A percentile compares a stretch with the other conserved stretches of the same genome.
phyloP scores from a whole-genome alignment of 2,888 invertebrate genomes.

The Phyllotreta striolata region DNA sequence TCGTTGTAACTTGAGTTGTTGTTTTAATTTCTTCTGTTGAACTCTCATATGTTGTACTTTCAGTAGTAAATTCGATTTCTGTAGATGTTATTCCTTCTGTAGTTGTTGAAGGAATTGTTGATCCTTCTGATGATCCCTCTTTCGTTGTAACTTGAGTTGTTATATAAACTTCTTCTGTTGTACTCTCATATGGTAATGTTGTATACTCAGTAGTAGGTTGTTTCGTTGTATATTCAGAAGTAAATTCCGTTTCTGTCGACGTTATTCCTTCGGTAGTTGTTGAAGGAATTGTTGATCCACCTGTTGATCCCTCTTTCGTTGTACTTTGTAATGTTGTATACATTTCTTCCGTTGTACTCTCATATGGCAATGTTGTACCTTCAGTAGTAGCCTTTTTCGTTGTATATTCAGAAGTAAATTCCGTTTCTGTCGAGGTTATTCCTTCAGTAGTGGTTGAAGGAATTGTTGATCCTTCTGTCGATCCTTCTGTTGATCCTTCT shows the following conservation, averaged over 20 bases:
- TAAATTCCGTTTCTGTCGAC: constrained; percentile 10
- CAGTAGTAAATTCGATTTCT: constrained; percentile 2
- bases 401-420: not conserved
- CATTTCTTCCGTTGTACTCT: constrained; percentile 34
- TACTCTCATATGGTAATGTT: not conserved
- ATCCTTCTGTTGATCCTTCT: not conserved
- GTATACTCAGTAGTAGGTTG: constrained; percentile 24
- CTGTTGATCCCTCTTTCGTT: not conserved
- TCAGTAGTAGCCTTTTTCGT: not conserved
- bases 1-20: too few relatives aligned
- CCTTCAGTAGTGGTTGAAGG: not conserved
- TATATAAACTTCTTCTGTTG: not conserved
- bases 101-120: constrained; percentile 24
- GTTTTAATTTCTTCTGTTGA: too few relatives aligned
- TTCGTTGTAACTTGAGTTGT: constrained; percentile 6
- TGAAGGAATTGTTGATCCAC: constrained; percentile 2
- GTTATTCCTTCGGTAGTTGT: not conserved
- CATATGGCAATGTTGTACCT: constrained; percentile 19
- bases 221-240: constrained; percentile 6
- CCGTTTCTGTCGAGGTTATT: not conserved
- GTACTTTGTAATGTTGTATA: constrained; percentile 41
- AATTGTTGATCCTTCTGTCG: constrained; percentile 3
- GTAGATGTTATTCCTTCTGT: constrained; percentile 12
- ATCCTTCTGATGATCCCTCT: constrained; percentile 13
- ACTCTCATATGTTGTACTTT: too few relatives aligned